Evolutionary conservation across 2,888 invertebrate genomes (phyloP), one percentile per base, ranked within the genome.

Genomic region (Nomada goodeniana): DNA sequence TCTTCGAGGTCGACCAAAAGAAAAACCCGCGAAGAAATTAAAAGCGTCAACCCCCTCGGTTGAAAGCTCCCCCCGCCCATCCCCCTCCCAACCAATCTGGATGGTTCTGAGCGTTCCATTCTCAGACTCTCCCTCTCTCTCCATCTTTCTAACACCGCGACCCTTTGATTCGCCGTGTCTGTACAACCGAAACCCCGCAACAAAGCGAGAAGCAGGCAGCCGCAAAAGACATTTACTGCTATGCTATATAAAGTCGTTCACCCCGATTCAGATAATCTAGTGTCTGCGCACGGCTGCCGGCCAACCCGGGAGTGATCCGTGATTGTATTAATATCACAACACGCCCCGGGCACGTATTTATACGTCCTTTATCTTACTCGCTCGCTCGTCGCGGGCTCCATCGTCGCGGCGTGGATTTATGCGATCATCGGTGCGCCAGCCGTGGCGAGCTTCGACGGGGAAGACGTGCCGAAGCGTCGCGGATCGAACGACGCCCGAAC

Each of bases 261-360:
- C 93, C 93, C 93, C 93, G 93, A 93, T 93, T 93, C 93, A 92
- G 93, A 93, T 93, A 93, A 93, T 93, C 93, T 93, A 93, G 91
- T 91, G 93, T 93, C 93, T 93, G 92, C 93, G 90, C 90, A 86
- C 92, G 92, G 91, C 91, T 89, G 91, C 88, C 87, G 90, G 89
- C 91, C 91, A 92, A 92, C 92, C 93, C 93, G 92, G 93, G 93
- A 93, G 91, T 93, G 93, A 93, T 93, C 92, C 93, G 93, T 92
- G 92, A 93, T 93, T 93, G 93, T 93, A 93, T 93, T 93, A 93
- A 93, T 93, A 93, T 93, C 93, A 93, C 93, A 92, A 93, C 93
- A 92, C 92, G 91, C 92, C 90, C 90, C 89, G 80, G 89, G 89
- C 89, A 91, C 88, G 88, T 89, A 90, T 91, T 91, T 91, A 91